Conservation (phyloP, 1,140 invertebrate species). For the Aradophagus sp. region DNA sequence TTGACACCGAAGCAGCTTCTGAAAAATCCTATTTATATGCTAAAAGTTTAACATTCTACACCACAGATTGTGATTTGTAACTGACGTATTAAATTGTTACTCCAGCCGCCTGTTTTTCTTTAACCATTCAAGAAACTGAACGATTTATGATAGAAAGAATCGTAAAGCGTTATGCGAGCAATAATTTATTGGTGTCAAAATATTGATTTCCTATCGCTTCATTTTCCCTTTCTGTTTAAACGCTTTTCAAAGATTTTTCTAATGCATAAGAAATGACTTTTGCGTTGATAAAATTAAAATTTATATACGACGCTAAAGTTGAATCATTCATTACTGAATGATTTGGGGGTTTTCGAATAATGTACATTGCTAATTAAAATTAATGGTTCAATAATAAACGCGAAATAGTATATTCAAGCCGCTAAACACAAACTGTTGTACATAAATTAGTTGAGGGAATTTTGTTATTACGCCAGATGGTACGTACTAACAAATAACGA, state of each 20-base stretch:
- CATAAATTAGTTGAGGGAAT: slow-evolving; percentile 41
- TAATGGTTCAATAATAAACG: slow-evolving; percentile 29
- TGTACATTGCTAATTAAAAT: slow-evolving; percentile 22
- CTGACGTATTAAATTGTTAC: too few relatives aligned
- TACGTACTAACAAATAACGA: slow-evolving; percentile 38
- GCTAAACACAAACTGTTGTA: slow-evolving; percentile 41
- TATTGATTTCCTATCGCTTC: slow-evolving; percentile 34
- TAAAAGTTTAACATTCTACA: too few relatives aligned
- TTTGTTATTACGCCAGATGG: slow-evolving; percentile 46
- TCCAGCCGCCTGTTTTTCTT: too few relatives aligned
- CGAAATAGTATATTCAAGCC: slow-evolving; percentile 23
- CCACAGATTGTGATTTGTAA: too few relatives aligned
- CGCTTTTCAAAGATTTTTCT: neutral
- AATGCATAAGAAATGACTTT: too few relatives aligned
- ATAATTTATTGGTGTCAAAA: slow-evolving; percentile 12
- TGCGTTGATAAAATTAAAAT: too few relatives aligned
- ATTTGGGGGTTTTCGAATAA: neutral
- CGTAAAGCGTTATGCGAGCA: slow-evolving; percentile 21
- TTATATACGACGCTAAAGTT: too few relatives aligned
- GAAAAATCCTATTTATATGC: too few relatives aligned
- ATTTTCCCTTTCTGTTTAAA: too few relatives aligned
- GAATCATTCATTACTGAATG: neutral
- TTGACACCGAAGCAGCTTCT: too few relatives aligned
- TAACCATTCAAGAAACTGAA: slow-evolving; percentile 16
- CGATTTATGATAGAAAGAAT: slow-evolving; percentile 6